Conservation (phyloP, 2,797 vertebrate species). For the Silurus aristotelis region DNA sequence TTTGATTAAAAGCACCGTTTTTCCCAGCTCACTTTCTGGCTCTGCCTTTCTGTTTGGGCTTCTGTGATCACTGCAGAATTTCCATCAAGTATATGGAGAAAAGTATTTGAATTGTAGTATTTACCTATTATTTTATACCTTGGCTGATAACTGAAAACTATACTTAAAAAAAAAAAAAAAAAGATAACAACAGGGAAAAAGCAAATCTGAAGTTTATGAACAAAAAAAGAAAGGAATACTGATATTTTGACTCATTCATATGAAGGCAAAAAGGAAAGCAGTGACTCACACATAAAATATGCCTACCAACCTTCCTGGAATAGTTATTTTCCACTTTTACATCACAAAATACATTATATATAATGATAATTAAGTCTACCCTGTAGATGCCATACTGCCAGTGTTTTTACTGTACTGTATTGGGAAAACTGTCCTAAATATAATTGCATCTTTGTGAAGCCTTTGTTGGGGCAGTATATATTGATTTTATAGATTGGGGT, state of each 20-base stretch:
- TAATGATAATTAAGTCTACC: background rate
- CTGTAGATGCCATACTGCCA: background rate
- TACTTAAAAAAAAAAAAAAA: background rate
- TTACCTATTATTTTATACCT: background rate
- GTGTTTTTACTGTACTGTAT: background rate
- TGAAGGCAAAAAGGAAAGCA: background rate
- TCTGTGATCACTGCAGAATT: background rate
- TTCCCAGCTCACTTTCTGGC: slow-evolving; percentile 46
- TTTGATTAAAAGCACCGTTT: slow-evolving; percentile 60
- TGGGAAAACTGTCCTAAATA: background rate
- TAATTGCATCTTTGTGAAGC: background rate
- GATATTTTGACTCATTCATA: background rate
- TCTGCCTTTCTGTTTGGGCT: slow-evolving; percentile 29
- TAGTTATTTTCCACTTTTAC: background rate
- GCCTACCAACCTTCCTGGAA: background rate
- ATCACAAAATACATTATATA: background rate
- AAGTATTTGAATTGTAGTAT: background rate
- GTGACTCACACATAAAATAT: background rate
- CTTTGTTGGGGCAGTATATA: background rate
- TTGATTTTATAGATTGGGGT: background rate
- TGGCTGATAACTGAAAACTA: background rate
- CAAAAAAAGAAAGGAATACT: background rate
- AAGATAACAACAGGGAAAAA: background rate
- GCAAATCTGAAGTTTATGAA: background rate
- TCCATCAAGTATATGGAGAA: background rate